Evolutionary conservation across 1,140 invertebrate species (phyloP).

Genomic region (Atta texana): DNA sequence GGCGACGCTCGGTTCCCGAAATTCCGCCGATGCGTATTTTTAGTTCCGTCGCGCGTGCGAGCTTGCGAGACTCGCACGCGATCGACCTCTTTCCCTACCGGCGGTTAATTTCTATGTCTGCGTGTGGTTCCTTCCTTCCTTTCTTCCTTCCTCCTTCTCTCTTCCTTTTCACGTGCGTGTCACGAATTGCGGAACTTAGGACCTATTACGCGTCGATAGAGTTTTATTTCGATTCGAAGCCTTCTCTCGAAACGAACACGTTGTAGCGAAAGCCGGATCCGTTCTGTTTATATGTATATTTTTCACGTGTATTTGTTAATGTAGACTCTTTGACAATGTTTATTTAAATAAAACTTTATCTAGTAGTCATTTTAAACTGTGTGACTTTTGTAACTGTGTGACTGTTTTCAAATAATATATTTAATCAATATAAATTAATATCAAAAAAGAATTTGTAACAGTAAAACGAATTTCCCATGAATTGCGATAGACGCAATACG

Average conservation of each 20-base stretch:
- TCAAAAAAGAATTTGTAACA: neutral
- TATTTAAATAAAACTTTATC: neutral
- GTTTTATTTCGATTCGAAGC: conserved; percentile 1
- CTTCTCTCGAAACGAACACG: neutral
- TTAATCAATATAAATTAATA: neutral
- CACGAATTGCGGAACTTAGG: neutral
- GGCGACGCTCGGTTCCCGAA: conserved; percentile 44
- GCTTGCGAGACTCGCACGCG: conserved; percentile 47
- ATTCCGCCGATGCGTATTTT: conserved; percentile 40
- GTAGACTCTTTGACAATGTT: neutral
- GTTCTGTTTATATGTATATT: neutral
- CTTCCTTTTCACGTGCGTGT: conserved; percentile 18
- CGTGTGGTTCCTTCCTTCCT: conserved; percentile 1
- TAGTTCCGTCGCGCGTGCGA: conserved; percentile 38
- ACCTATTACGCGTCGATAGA: neutral
- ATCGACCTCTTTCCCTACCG: conserved; percentile 48
- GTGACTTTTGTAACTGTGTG: too few relatives aligned
- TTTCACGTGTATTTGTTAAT: neutral
- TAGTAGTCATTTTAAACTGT: neutral
- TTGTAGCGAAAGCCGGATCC: neutral
- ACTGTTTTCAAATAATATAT: conserved; percentile 2
- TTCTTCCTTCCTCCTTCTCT: neutral
- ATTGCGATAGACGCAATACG: neutral
- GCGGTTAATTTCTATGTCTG: conserved; percentile 17
- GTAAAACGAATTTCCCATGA: neutral